A percentile compares a stretch with the other conserved stretches of the same genome.
These are phyloP conservation scores for Montipora capricornis DNA, from an alignment of 64 coral and sea anemone species.

Conservation along the genomic window DNA sequence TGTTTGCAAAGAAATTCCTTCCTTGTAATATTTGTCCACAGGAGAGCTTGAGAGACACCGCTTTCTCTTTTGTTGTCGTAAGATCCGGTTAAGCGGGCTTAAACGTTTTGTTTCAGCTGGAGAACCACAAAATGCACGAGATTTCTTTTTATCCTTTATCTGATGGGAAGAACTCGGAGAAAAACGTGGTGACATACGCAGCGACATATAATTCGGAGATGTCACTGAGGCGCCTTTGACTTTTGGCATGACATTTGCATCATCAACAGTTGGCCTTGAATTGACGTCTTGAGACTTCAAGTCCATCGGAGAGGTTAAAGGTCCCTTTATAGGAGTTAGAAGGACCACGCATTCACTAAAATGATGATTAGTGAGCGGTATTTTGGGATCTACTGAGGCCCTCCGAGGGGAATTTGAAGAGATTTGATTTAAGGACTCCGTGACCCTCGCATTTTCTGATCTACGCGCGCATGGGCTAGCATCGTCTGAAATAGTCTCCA, in stretches of 20 bases:
- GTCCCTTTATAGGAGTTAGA: conserved; percentile 8
- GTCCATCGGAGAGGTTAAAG: conserved; percentile 5
- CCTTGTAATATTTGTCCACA: neutral
- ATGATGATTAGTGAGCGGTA: neutral
- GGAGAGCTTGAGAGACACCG: conserved; percentile 31
- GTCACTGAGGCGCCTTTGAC: neutral
- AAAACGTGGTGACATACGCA: neutral
- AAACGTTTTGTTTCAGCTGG: conserved; percentile 62
- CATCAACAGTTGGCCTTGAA: neutral
- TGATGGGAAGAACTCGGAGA: neutral
- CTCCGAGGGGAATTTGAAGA: neutral
- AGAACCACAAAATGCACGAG: conserved; percentile 16
- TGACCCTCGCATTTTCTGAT: neutral
- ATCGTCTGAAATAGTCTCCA: neutral
- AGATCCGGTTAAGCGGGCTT: conserved; percentile 89
- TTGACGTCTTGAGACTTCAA: neutral
- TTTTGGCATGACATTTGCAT: neutral
- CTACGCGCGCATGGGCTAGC: neutral
- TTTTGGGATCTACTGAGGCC: neutral
- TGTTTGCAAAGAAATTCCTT: neutral
- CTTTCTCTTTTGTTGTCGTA: conserved; percentile 88
- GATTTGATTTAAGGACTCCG: neutral
- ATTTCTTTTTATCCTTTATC: conserved; percentile 48
- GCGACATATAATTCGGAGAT: neutral
- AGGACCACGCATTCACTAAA: conserved; percentile 23